Base-by-base conservation (phyloP, 64 coral and sea anemone genomes). In the Stichodactyla mertensii region DNA sequence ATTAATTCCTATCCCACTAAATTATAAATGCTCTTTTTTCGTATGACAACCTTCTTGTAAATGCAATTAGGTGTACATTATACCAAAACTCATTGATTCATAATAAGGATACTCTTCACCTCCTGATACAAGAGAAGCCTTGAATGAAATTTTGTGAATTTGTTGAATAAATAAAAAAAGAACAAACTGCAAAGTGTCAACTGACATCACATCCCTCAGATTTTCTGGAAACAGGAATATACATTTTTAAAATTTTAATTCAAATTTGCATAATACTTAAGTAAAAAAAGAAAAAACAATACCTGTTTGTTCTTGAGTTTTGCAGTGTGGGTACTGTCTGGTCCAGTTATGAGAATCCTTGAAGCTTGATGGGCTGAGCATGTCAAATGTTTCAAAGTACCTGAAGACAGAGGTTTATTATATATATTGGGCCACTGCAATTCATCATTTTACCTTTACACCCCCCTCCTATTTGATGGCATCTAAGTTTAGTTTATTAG, bases 381-480 rank as follows among this genome's bases (percentile, higher is more conserved):
- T 98, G 79, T 98, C 96, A 98, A 98, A 98, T 28, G 93, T 98
- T 51, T 94, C 96, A 88, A 98, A 98, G 87, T 98, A 98, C 88
- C 96, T 98, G 55, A 3, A 80, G 83, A n/a, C 4, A 61, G 59
- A 66, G 9, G 22, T 18, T 7, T 1, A 45, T 45, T 45, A n/a
- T n/a, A n/a, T n/a, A n/a, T n/a, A 45, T 45, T 45, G 36, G 36
- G 36, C 36, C 36, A 45, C 36, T 45, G 36, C 36, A 45, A 45
- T 45, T 45, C 36, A 45, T 2, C 36, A 45, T 45, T 45, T 45
- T 4, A 45, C 36, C 36, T 45, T 45, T 45, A 2, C 36, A 45
- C 1, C 36, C 36, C 36, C 36, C 36, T 36, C 36, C 36, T 1
- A 45, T 1, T 45, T 45, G 0, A 45, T 4, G 36, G 36, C 36